A percentile compares a stretch with the other conserved stretches of the same genome.
phyloP scores from a whole-genome alignment of 1,140 invertebrate species.

The Pteromalus puparum region DNA sequence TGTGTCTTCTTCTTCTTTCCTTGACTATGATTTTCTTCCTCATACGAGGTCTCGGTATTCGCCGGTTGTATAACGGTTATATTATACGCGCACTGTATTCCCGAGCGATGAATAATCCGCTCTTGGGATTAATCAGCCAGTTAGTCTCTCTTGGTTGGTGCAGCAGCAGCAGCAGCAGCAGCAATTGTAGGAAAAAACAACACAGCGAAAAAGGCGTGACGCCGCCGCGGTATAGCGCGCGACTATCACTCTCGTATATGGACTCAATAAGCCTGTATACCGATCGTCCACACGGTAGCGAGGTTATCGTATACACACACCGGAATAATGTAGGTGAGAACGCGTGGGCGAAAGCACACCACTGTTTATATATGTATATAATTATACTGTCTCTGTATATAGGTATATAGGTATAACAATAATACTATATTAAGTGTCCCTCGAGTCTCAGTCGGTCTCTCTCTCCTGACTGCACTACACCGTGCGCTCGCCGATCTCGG shows the following conservation, averaged over 20 bases:
- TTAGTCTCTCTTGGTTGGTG: background rate
- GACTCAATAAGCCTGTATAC: background rate
- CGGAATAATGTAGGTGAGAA: background rate
- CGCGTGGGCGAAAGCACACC: background rate
- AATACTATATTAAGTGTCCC: background rate
- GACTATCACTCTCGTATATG: background rate
- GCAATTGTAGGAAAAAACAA: background rate
- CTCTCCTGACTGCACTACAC: background rate
- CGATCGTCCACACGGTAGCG: background rate
- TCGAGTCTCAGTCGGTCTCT: background rate
- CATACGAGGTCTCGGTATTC: no score
- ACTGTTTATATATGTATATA: background rate
- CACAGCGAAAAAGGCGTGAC: conserved; percentile 3
- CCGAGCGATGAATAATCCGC: background rate
- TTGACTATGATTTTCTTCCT: background rate
- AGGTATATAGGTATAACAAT: background rate
- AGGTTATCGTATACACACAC: background rate
- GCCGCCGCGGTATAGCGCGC: background rate
- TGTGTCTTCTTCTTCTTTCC: background rate
- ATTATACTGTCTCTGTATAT: no score
- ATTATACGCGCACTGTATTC: background rate
- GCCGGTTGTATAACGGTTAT: no score
- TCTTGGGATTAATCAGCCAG: background rate
- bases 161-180: background rate
- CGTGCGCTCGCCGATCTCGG: conserved; percentile 49